Evolutionary conservation across 2,113 vertebrate genomes (phyloP).

Genomic region (Semicossyphus pulcher): DNA sequence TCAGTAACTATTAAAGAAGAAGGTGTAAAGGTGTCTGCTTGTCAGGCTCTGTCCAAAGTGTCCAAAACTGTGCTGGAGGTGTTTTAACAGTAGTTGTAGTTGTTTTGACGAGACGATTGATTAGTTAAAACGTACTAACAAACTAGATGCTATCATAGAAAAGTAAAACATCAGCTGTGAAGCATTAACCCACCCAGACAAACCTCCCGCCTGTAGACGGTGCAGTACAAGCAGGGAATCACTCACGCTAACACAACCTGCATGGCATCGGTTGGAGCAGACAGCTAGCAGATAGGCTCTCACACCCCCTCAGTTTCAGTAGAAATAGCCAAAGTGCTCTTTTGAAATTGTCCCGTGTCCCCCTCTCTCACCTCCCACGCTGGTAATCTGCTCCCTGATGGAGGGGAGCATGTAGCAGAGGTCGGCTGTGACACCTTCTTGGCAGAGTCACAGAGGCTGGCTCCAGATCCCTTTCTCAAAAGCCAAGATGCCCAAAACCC

Average conservation of each 20-base stretch:
- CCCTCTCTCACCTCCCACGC: conserved; percentile 55
- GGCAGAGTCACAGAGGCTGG: conserved; percentile 60
- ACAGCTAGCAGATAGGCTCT: conserved; percentile 60
- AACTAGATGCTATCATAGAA: neutral
- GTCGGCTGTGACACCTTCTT: conserved; percentile 71
- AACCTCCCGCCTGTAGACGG: conserved; percentile 32
- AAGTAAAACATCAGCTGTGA: conserved; percentile 36
- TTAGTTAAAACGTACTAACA: too few species aligned
- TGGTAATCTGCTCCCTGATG: conserved; percentile 72
- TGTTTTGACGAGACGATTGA: neutral
- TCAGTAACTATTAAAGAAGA: neutral
- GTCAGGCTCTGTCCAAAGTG: too few species aligned
- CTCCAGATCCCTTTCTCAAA: conserved; percentile 55
- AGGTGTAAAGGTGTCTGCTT: too few species aligned
- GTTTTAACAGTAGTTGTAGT: neutral
- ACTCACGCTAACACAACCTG: conserved; percentile 42
- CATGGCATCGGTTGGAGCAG: conserved; percentile 42
- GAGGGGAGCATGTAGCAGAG: conserved; percentile 57
- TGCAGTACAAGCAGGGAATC: conserved; percentile 52
- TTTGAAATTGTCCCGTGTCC: conserved; percentile 52
- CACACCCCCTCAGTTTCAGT: conserved; percentile 40
- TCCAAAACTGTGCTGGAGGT: too few species aligned
- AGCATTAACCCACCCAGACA: conserved; percentile 38
- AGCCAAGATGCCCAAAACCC: conserved; percentile 57
- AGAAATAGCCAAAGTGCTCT: conserved; percentile 57